These are phyloP conservation scores for Didymodactylos carnosus DNA, from an alignment of 2,888 invertebrate genomes.

Conservation along the genomic window DNA sequence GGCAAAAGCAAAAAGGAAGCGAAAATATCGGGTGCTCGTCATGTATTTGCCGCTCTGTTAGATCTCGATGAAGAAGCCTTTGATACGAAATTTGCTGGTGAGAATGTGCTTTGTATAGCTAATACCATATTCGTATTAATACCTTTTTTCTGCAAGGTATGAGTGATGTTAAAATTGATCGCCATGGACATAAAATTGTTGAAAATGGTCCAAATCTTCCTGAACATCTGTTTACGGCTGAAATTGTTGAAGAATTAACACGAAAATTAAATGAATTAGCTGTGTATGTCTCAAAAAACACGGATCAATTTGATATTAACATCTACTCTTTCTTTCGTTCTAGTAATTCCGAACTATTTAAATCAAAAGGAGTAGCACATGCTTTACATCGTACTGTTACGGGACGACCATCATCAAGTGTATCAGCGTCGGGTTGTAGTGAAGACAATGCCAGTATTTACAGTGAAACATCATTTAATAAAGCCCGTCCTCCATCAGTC, in stretches of 20 bases:
- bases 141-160: neutral
- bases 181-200: neutral
- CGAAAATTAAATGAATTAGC: neutral
- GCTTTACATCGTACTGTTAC: neutral
- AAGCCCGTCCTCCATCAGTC: neutral
- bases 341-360: neutral
- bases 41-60: neutral
- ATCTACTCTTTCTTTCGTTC: neutral
- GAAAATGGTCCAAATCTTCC: neutral
- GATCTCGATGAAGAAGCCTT: neutral
- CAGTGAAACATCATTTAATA: neutral
- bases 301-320: too few relatives aligned
- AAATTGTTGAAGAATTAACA: neutral
- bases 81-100: neutral
- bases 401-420: neutral
- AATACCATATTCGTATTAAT: too few relatives aligned
- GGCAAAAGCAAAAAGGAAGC: neutral
- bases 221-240: neutral
- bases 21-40: neutral
- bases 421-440: neutral
- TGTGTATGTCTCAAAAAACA: too few relatives aligned
- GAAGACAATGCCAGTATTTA: neutral
- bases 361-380: neutral
- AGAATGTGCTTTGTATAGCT: too few relatives aligned
- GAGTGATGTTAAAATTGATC: neutral